A percentile compares a stretch with the other conserved stretches of the same genome.
phyloP scores from a whole-genome alignment of 2,797 vertebrate species.

The Scolopax bukidnonensis region DNA sequence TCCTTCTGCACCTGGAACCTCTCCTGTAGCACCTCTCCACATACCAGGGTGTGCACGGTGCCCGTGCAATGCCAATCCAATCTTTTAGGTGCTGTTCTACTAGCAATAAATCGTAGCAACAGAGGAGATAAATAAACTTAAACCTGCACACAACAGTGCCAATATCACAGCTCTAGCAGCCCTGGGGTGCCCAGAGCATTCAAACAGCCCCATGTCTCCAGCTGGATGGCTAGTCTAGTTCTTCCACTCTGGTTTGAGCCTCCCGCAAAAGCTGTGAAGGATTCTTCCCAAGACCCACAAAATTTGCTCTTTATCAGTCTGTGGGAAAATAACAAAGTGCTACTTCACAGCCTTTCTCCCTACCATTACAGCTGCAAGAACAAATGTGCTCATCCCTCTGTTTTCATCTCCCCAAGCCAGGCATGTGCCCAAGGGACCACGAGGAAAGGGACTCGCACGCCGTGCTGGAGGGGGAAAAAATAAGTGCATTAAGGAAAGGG shows the following conservation, averaged over 20 bases:
- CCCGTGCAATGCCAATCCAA: accelerated
- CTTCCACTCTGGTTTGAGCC: not conserved
- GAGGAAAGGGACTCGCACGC: not conserved
- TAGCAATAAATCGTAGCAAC: not conserved
- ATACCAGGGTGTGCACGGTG: accelerated
- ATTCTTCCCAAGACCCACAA: not conserved
- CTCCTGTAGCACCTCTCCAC: not conserved
- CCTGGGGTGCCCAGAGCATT: not conserved
- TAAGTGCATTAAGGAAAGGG: not conserved
- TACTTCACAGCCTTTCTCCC: not conserved
- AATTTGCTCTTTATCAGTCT: not conserved
- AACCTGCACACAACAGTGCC: too few species aligned
- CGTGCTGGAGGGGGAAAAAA: not conserved
- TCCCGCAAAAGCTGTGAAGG: not conserved
- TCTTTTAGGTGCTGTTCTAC: not conserved
- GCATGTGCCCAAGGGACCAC: accelerated
- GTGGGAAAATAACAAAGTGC: not conserved
- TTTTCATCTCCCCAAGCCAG: not conserved
- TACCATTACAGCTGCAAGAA: not conserved
- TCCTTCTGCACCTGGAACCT: not conserved
- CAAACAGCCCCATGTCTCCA: not conserved
- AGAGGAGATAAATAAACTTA: accelerated
- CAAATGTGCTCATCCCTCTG: not conserved
- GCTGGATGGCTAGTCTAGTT: too few species aligned
- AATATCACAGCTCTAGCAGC: not conserved